phyloP scores from a whole-genome alignment of 2,888 invertebrate species.

The Tupiocoris notatus region DNA sequence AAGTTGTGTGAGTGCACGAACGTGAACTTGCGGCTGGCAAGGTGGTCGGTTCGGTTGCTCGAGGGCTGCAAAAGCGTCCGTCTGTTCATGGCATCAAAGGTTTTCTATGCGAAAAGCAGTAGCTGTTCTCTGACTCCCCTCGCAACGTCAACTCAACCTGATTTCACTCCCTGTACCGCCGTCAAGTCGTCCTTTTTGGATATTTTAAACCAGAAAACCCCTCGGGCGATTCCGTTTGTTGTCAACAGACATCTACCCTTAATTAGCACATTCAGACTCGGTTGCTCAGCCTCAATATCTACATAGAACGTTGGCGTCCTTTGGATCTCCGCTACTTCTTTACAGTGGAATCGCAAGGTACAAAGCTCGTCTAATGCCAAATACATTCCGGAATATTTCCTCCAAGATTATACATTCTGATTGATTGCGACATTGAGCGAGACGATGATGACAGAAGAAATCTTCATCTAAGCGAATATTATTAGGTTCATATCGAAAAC shows the following conservation, averaged over 20 bases:
- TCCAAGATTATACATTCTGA: too few relatives aligned
- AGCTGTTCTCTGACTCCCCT: background rate
- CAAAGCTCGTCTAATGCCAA: too few relatives aligned
- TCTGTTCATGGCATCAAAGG: background rate
- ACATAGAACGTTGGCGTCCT: background rate
- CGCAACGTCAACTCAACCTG: background rate
- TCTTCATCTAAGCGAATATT: too few relatives aligned
- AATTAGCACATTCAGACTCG: background rate
- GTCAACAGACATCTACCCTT: background rate
- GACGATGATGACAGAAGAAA: too few relatives aligned
- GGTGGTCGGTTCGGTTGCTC: background rate
- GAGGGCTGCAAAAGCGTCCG: background rate
- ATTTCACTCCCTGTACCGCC: background rate
- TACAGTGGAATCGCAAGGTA: too few relatives aligned
- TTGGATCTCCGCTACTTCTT: too few relatives aligned
- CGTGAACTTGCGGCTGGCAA: background rate
- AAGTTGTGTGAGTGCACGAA: background rate
- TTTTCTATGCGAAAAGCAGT: background rate
- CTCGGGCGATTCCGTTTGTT: conserved; percentile 6
- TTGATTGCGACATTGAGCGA: too few relatives aligned
- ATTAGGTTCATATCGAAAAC: too few relatives aligned
- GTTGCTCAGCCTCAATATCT: background rate
- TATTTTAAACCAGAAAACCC: background rate
- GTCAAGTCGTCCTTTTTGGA: background rate
- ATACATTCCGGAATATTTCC: too few relatives aligned